Base-by-base conservation (phyloP, 2,113 vertebrate genomes). In the Dasyprocta punctata region DNA sequence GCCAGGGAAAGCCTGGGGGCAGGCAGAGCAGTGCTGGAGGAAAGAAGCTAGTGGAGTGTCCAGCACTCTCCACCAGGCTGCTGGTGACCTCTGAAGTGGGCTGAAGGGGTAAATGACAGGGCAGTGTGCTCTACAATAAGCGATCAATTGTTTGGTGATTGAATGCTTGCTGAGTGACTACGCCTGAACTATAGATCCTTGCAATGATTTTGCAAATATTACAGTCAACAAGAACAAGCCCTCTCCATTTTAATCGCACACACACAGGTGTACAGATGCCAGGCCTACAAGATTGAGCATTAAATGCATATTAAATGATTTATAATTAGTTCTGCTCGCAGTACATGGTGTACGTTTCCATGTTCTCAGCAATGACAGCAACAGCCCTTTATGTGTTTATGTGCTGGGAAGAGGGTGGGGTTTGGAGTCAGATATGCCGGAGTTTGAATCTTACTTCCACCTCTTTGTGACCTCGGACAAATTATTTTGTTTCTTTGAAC, bases 401-500 rank as follows among this genome's bases (percentile, higher is more conserved):
- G 49, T 19, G 13, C 17, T 84, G 7, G 88, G 67, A 67, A 88
- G 83, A 49, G 22, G 6, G 11, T 38, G 47, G 67, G 36, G 5
- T 65, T 89, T 87, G 69, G 49, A 71, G 49, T 89, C 47, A 38
- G 52, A 41, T 10, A 83, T 73, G 26, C 65, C n/a, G 83, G 86
- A 49, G 49, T 97, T 95, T 91, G 82, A 96, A 93, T 89, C 80
- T 95, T 61, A 44, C 61, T 80, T 82, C 60, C 30, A 84, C 80
- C 38, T 84, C 60, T 93, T 69, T 16, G 41, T 73, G 87, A 96
- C 86, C 60, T 83, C 16, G 0, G 52, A 33, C 30, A 86, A 86
- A 93, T 95, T 77, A 89, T 73, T 93, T 95, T 41, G 12, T 69
- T 90, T 93, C 60, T 96, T 84, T 85, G 80, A 89, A 47, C 3